Percentiles rank a stretch among this genome's conserved stretches.
Conservation (phyloP, 2,888 invertebrate genomes). For the Parnassius glacialis region DNA sequence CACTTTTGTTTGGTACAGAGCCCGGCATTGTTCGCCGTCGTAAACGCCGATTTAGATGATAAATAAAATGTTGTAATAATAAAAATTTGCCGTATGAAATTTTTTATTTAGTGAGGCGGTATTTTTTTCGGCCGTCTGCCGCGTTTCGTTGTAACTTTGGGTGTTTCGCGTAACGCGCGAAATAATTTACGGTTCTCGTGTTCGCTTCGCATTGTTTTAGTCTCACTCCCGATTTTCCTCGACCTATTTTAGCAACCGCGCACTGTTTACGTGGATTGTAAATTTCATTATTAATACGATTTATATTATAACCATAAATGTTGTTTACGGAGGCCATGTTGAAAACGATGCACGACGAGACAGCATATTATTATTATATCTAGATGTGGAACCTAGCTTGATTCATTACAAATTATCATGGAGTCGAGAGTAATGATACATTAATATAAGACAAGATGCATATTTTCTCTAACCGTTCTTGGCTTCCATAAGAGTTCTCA, state of each 20-base stretch:
- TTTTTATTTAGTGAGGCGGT: constrained; percentile 41
- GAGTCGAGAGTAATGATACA: too few species aligned
- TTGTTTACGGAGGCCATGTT: background rate
- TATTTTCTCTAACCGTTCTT: too few species aligned
- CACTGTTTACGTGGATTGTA: constrained; percentile 2
- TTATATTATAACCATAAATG: background rate
- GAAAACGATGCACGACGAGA: background rate
- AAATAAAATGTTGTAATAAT: constrained; percentile 76
- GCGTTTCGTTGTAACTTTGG: constrained; percentile 30
- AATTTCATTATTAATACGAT: background rate
- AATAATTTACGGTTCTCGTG: constrained; percentile 16
- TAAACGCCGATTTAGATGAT: constrained; percentile 80
- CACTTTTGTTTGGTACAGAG: constrained; percentile 79
- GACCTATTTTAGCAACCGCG: constrained; percentile 16
- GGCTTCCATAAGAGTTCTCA: too few species aligned
- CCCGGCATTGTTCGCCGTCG: constrained; percentile 77
- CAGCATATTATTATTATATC: too few species aligned
- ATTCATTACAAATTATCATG: too few species aligned
- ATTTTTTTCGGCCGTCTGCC: constrained; percentile 31
- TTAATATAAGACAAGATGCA: too few species aligned
- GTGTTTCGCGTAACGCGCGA: constrained; percentile 32
- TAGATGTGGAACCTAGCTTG: too few species aligned
- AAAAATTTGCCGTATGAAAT: constrained; percentile 43
- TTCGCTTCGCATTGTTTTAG: constrained; percentile 12
- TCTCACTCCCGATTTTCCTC: constrained; percentile 2